phyloP scores from a whole-genome alignment of 2,888 invertebrate genomes.

The Pheosia gnoma region DNA sequence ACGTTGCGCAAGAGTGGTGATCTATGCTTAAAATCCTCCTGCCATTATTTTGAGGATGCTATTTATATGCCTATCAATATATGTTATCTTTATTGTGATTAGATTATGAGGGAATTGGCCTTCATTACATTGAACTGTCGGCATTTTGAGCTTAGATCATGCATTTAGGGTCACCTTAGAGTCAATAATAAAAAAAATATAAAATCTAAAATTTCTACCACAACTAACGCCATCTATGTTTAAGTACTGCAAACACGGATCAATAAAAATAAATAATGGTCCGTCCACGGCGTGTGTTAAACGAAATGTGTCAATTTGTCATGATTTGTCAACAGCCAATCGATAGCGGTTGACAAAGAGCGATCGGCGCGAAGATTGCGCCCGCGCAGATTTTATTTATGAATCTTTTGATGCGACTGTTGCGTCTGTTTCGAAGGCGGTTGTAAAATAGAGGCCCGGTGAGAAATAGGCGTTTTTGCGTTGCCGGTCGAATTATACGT shows the following conservation, averaged over 20 bases:
- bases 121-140: too few species aligned
- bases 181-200: too few species aligned
- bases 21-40: not conserved
- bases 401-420: slow-evolving; percentile 40
- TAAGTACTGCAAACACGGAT: slow-evolving; percentile 6
- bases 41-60: not conserved
- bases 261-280: slow-evolving; percentile 10
- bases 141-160: too few species aligned
- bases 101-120: too few species aligned
- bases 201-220: not conserved
- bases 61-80: too few species aligned
- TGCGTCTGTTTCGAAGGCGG: slow-evolving; percentile 5
- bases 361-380: slow-evolving; percentile 20
- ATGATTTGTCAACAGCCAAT: slow-evolving; percentile 47
- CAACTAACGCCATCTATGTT: slow-evolving; percentile 7
- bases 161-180: too few species aligned
- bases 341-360: slow-evolving; percentile 56
- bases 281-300: slow-evolving; percentile 24
- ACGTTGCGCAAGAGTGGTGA: not conserved
- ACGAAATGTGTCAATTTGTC: slow-evolving; percentile 56
- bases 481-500: not conserved
- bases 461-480: not conserved
- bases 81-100: too few species aligned
- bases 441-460: not conserved
- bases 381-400: slow-evolving; percentile 45